Conservation (phyloP, 1,140 invertebrate species). For the Scylla paramamosain region DNA sequence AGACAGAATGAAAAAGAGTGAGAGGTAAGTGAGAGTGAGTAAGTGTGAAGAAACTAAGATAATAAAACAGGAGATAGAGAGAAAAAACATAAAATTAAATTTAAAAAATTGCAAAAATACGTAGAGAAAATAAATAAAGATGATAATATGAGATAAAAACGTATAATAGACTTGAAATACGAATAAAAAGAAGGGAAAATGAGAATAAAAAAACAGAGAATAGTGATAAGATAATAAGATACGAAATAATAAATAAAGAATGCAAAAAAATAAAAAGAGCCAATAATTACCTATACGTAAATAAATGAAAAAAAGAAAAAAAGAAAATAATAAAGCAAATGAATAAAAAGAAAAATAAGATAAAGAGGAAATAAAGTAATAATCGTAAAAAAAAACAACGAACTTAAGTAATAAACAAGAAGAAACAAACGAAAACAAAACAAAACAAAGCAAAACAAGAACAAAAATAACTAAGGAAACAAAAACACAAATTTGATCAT, state of each 20-base stretch:
- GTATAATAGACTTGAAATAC: background rate
- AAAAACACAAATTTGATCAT: background rate
- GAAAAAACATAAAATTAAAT: background rate
- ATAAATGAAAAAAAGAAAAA: background rate
- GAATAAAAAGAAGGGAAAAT: background rate
- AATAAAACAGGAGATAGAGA: background rate
- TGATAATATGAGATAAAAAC: background rate
- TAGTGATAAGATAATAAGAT: background rate
- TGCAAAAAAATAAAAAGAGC: background rate
- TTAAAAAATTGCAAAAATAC: background rate
- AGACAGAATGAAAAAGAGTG: too few relatives aligned
- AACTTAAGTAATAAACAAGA: too few relatives aligned
- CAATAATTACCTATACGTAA: too few relatives aligned
- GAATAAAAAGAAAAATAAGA: background rate
- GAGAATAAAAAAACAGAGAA: background rate
- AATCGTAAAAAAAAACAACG: too few relatives aligned
- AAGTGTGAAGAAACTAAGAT: background rate
- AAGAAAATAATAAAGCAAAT: background rate
- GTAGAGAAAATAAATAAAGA: background rate
- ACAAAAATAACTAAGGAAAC: background rate
- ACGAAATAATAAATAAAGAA: background rate
- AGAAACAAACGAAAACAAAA: too few relatives aligned
- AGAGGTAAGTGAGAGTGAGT: too few relatives aligned
- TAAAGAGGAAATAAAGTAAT: background rate
- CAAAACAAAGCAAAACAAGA: too few relatives aligned